Percentiles rank a stretch among this genome's conserved stretches.
These are phyloP conservation scores for Cryptoblepharus egeriae DNA, from an alignment of 2,797 vertebrate species.

Conservation along the genomic window DNA sequence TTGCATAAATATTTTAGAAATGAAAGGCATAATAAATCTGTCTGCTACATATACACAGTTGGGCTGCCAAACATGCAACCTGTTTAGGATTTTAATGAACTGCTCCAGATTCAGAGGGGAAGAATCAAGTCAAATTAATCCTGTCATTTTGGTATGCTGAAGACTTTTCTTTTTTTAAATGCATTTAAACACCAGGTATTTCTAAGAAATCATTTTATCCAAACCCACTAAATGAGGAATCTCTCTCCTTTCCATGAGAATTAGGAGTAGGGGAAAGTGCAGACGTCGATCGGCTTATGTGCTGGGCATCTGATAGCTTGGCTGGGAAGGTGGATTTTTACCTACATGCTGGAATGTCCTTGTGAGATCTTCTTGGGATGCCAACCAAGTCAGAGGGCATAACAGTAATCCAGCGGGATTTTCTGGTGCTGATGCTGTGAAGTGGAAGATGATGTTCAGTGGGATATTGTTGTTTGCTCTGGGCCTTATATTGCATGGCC, in stretches of 20 bases:
- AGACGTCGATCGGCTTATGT: background rate
- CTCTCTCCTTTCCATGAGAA: conserved; percentile 45
- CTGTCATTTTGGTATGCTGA: conserved; percentile 56
- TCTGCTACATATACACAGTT: conserved; percentile 29
- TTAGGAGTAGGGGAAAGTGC: background rate
- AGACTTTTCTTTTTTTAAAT: conserved; percentile 1
- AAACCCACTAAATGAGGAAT: conserved; percentile 32
- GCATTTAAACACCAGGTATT: background rate
- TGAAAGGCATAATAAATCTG: conserved; percentile 73
- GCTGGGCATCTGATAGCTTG: background rate
- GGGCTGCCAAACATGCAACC: conserved; percentile 74
- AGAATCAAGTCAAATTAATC: conserved; percentile 51
- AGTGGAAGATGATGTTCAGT: background rate
- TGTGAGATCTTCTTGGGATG: accelerated
- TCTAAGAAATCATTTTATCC: conserved; percentile 25
- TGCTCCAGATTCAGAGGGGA: conserved; percentile 55
- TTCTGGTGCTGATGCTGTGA: background rate
- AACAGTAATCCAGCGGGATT: background rate
- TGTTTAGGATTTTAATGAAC: conserved; percentile 73
- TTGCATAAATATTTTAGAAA: conserved; percentile 73
- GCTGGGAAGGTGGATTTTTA: accelerated
- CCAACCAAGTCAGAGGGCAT: accelerated
- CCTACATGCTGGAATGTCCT: background rate
- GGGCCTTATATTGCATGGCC: background rate
- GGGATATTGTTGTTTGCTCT: background rate